phyloP scores from a whole-genome alignment of 2,888 invertebrate species.

The Ptilodon capucinus region DNA sequence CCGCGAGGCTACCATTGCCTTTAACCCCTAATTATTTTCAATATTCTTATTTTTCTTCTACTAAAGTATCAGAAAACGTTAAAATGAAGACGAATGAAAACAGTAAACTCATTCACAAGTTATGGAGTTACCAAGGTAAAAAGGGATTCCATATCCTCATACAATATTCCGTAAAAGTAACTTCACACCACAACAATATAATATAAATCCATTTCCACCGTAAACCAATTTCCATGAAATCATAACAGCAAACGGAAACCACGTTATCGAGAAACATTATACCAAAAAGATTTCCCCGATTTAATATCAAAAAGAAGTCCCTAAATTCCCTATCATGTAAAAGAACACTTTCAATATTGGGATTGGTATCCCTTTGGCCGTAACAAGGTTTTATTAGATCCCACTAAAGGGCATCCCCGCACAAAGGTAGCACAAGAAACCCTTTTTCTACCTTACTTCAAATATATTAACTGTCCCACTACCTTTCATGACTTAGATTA shows the following conservation, averaged over 20 bases:
- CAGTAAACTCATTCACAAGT: too few relatives aligned
- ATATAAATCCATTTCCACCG: constrained; percentile 7
- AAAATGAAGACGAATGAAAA: too few relatives aligned
- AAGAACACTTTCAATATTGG: constrained; percentile 82
- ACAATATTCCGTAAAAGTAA: too few relatives aligned
- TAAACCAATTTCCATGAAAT: constrained; percentile 2
- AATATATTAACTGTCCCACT: constrained; percentile 82
- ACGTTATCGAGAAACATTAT: constrained; percentile 55
- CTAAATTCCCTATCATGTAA: constrained; percentile 82
- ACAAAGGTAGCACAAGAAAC: constrained; percentile 80
- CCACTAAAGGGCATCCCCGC: constrained; percentile 81
- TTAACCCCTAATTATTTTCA: too few relatives aligned
- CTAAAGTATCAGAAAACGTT: too few relatives aligned
- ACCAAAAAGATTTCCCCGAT: constrained; percentile 73
- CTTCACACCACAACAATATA: too few relatives aligned
- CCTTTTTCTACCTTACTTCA: constrained; percentile 82
- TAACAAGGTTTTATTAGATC: constrained; percentile 83
- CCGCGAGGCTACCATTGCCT: too few relatives aligned
- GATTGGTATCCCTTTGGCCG: constrained; percentile 82
- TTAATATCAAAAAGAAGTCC: constrained; percentile 79
- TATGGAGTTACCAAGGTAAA: too few relatives aligned
- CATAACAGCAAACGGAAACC: constrained; percentile 21
- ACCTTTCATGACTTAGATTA: constrained; percentile 51
- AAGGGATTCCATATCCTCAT: too few relatives aligned
- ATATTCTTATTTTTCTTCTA: too few relatives aligned